phyloP scores from a whole-genome alignment of 1,140 invertebrate genomes.

The Danaus melanippus region DNA sequence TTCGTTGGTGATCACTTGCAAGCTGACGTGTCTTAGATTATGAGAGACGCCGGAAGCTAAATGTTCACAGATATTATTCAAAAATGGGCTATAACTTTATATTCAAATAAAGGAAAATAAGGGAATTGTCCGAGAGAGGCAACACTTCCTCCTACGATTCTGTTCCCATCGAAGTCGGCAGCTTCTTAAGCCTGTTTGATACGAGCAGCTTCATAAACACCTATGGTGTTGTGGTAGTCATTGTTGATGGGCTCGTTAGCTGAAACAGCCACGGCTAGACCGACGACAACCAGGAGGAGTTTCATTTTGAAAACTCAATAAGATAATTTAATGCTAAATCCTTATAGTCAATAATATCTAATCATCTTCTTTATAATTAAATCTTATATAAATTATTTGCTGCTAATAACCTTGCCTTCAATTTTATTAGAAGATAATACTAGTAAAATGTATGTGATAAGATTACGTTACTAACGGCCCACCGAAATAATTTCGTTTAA shows the following conservation, averaged over 20 bases:
- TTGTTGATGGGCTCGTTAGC: conserved; percentile 9
- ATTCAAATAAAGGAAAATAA: conserved; percentile 1
- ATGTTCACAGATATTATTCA: background rate
- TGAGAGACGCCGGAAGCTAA: conserved; percentile 11
- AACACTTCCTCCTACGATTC: conserved; percentile 8
- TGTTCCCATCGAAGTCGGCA: conserved; percentile 12
- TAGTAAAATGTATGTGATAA: too few species aligned
- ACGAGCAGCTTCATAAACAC: conserved; percentile 6
- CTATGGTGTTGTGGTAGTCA: conserved; percentile 10
- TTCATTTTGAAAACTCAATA: conserved; percentile 1
- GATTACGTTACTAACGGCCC: too few species aligned
- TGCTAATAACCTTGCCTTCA: too few species aligned
- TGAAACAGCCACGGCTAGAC: conserved; percentile 1
- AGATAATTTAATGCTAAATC: too few species aligned
- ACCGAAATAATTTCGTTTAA: too few species aligned
- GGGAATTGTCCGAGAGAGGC: conserved; percentile 3
- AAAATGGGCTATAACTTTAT: background rate
- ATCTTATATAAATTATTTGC: too few species aligned
- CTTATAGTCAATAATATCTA: too few species aligned
- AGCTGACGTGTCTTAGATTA: conserved; percentile 16
- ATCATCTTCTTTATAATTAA: too few species aligned
- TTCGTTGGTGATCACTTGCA: conserved; percentile 20
- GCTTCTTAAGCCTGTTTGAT: conserved; percentile 3
- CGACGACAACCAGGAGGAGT: conserved; percentile 4
- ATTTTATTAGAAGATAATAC: too few species aligned